Percentiles rank a stretch among this genome's conserved stretches.
Conservation (phyloP, 1,140 invertebrate genomes). For the Calliopsis andreniformis region DNA sequence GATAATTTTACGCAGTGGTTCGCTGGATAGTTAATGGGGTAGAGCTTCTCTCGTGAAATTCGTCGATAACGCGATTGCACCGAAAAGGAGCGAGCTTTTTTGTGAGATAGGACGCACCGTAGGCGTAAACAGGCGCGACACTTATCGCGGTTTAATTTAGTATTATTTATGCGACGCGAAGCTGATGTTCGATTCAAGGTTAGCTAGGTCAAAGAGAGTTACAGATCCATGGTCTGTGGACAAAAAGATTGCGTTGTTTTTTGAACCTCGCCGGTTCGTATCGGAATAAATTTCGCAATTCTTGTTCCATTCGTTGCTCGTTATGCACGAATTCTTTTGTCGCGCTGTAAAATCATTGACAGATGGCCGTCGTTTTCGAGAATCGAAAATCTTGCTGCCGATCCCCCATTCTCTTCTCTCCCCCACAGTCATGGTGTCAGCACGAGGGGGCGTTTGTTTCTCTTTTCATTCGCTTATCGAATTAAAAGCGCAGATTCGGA, state of each 20-base stretch:
- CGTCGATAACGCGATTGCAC: no score
- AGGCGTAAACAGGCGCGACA: not conserved
- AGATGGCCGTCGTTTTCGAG: not conserved
- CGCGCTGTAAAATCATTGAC: no score
- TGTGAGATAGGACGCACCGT: not conserved
- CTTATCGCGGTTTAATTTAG: slow-evolving; percentile 19
- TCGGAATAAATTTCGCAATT: not conserved
- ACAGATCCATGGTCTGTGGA: slow-evolving; percentile 33
- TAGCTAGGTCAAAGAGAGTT: slow-evolving; percentile 57
- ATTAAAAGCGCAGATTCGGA: not conserved
- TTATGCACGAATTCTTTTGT: no score
- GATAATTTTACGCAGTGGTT: no score
- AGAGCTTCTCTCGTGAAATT: no score
- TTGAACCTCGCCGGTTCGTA: not conserved
- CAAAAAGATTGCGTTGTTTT: slow-evolving; percentile 7
- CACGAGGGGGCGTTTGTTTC: not conserved
- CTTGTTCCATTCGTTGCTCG: slow-evolving; percentile 1
- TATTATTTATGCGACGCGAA: slow-evolving; percentile 22
- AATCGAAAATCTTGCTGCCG: not conserved
- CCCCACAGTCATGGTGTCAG: no score
- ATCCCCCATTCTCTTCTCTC: not conserved
- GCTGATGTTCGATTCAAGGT: slow-evolving; percentile 60
- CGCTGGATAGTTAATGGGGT: no score
- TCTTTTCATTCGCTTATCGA: not conserved
- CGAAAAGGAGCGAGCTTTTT: not conserved